Evolutionary conservation across 1,140 invertebrate genomes (phyloP).

Genomic region (Drosophila ficusphila): DNA sequence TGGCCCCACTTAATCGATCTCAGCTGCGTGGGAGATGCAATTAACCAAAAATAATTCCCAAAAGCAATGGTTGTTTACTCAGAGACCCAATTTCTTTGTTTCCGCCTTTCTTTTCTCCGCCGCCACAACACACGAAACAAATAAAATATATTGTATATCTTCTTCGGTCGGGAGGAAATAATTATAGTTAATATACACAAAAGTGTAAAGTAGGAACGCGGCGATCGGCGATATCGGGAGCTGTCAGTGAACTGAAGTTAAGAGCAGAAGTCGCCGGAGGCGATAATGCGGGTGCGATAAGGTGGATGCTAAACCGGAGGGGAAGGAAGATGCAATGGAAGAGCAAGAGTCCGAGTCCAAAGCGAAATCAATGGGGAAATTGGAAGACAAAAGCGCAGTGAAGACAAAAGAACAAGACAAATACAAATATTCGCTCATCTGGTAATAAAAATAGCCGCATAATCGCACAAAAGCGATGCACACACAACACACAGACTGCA

Average conservation of each 20-base stretch:
- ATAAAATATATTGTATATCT: background rate
- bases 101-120: background rate
- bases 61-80: slow-evolving; percentile 14
- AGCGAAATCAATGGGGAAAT: slow-evolving; percentile 49
- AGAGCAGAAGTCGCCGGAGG: background rate
- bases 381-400: slow-evolving; percentile 25
- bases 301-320: slow-evolving; percentile 35
- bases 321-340: slow-evolving; percentile 1
- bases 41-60: slow-evolving; percentile 29
- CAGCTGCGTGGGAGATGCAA: slow-evolving; percentile 38
- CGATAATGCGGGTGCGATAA: slow-evolving; percentile 57
- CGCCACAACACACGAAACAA: slow-evolving; percentile 20
- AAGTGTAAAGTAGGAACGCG: slow-evolving; percentile 1
- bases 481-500: slow-evolving; percentile 3
- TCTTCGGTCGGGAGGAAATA: background rate
- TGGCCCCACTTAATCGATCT: slow-evolving; percentile 12
- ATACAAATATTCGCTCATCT: slow-evolving; percentile 11
- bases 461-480: slow-evolving; percentile 48
- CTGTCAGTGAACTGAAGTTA: slow-evolving; percentile 27
- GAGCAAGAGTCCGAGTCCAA: background rate
- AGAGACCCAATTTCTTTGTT: background rate
- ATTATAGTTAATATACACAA: background rate
- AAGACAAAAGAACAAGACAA: slow-evolving; percentile 24
- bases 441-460: slow-evolving; percentile 50
- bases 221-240: slow-evolving; percentile 11